These are phyloP conservation scores for Drosophila orosa DNA, from an alignment of 1,140 invertebrate genomes.

Conservation along the genomic window DNA sequence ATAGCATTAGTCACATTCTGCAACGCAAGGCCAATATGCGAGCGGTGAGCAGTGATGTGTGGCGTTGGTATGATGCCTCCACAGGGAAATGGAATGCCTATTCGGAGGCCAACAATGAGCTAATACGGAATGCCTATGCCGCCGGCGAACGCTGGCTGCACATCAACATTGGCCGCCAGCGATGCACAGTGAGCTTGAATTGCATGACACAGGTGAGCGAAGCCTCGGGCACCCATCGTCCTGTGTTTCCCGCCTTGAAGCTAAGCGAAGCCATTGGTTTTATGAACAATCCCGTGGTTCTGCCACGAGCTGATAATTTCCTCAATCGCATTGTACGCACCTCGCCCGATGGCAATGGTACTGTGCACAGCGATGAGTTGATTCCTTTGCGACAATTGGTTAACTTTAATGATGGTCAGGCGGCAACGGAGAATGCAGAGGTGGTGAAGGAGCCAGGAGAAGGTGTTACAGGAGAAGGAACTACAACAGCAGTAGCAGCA, in stretches of 20 bases:
- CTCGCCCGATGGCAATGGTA: conserved; percentile 42
- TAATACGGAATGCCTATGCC: conserved; percentile 94
- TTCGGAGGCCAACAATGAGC: conserved; percentile 89
- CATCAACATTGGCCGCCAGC: conserved; percentile 90
- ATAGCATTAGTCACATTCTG: conserved; percentile 91
- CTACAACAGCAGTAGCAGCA: not conserved
- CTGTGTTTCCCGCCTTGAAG: conserved; percentile 90
- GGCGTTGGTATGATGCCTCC: conserved; percentile 95
- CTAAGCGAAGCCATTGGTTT: conserved; percentile 68
- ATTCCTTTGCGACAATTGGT: conserved; percentile 52
- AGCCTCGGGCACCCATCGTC: conserved; percentile 92
- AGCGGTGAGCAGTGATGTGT: conserved; percentile 88
- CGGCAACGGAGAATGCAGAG: not conserved
- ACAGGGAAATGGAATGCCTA: conserved; percentile 93
- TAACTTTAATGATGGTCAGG: conserved; percentile 53
- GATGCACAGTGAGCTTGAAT: conserved; percentile 92
- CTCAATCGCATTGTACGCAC: conserved; percentile 62
- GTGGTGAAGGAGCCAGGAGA: not conserved
- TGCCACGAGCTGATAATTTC: conserved; percentile 50
- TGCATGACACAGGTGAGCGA: conserved; percentile 94
- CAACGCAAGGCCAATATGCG: conserved; percentile 90
- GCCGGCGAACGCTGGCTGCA: conserved; percentile 90
- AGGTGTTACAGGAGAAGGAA: not conserved
- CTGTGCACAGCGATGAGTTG: conserved; percentile 51
- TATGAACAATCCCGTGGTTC: conserved; percentile 36